Percentiles rank a stretch among this genome's conserved stretches.
Conservation (phyloP, 2,797 vertebrate genomes). For the Channa striata region DNA sequence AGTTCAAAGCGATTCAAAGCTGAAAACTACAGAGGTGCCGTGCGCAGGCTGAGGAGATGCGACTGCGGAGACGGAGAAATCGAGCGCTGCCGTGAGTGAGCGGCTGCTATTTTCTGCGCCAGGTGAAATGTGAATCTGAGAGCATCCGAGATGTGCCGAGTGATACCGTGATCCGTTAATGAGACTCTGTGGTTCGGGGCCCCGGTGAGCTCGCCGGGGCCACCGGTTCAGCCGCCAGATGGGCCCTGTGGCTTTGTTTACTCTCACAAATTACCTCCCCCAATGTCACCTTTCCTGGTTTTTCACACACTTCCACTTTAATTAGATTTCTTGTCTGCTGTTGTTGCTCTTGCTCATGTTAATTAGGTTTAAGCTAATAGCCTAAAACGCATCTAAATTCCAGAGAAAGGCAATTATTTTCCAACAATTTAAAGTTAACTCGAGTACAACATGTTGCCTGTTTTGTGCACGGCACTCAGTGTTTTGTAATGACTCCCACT, state of each 20-base stretch:
- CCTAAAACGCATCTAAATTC: conserved; percentile 65
- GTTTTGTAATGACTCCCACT: conserved; percentile 25
- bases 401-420: conserved; percentile 58
- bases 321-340: conserved; percentile 73
- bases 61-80: conserved; percentile 41
- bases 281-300: conserved; percentile 77
- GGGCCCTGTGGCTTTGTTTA: conserved; percentile 77
- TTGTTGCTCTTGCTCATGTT: conserved; percentile 68
- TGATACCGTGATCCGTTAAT: conserved; percentile 58
- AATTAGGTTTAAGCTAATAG: conserved; percentile 76
- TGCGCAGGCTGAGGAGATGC: conserved; percentile 15
- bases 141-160: conserved; percentile 47
- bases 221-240: conserved; percentile 61
- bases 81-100: conserved; percentile 11
- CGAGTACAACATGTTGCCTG: conserved; percentile 29
- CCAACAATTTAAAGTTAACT: conserved; percentile 45
- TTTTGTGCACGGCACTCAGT: conserved; percentile 15
- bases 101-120: conserved; percentile 19
- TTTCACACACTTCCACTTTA: conserved; percentile 68
- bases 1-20: conserved; percentile 1
- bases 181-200: conserved; percentile 54
- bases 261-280: conserved; percentile 70
- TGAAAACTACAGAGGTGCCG: conserved; percentile 14
- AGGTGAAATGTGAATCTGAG: conserved; percentile 31
- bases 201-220: conserved; percentile 31